Conservation (phyloP, 2,797 vertebrate species). For the Acridotheres tristis region DNA sequence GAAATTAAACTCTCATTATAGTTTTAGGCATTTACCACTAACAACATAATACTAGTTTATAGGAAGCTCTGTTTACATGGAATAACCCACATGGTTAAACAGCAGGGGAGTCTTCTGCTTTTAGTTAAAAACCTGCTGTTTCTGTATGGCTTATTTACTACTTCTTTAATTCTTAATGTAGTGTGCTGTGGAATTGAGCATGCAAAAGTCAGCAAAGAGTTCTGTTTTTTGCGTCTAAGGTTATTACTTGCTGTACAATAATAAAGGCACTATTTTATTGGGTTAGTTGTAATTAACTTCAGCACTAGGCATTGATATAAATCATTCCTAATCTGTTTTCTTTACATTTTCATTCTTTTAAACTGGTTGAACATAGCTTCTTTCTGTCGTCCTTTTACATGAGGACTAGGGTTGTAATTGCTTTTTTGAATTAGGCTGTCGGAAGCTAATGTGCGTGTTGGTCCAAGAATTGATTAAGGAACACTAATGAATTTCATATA, state of each 20-base stretch:
- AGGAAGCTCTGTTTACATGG: slow-evolving; percentile 58
- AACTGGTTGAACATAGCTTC: slow-evolving; percentile 70
- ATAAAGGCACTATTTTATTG: slow-evolving; percentile 84
- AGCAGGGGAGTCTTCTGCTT: slow-evolving; percentile 77
- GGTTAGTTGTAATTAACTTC: slow-evolving; percentile 85
- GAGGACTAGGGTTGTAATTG: slow-evolving; percentile 68
- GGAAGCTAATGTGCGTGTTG: slow-evolving; percentile 69
- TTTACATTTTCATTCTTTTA: slow-evolving; percentile 79
- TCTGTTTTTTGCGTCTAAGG: slow-evolving; percentile 74
- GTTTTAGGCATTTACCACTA: slow-evolving; percentile 56
- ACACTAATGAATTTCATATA: slow-evolving; percentile 73
- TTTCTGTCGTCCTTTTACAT: slow-evolving; percentile 71
- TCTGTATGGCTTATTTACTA: slow-evolving; percentile 78
- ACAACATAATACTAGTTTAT: slow-evolving; percentile 63
- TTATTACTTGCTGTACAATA: slow-evolving; percentile 81
- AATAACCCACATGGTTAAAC: slow-evolving; percentile 72
- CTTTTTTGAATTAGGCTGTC: slow-evolving; percentile 73
- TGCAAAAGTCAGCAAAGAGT: slow-evolving; percentile 74
- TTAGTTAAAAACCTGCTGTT: slow-evolving; percentile 78
- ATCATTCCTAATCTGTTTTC: slow-evolving; percentile 82
- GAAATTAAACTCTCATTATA: slow-evolving; percentile 71
- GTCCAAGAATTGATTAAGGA: slow-evolving; percentile 75
- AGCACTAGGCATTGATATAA: slow-evolving; percentile 79
- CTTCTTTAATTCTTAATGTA: slow-evolving; percentile 79
- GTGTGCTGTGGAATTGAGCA: slow-evolving; percentile 74